These are phyloP conservation scores for Leistus spinibarbis DNA, from an alignment of 2,888 invertebrate species.

Conservation along the genomic window DNA sequence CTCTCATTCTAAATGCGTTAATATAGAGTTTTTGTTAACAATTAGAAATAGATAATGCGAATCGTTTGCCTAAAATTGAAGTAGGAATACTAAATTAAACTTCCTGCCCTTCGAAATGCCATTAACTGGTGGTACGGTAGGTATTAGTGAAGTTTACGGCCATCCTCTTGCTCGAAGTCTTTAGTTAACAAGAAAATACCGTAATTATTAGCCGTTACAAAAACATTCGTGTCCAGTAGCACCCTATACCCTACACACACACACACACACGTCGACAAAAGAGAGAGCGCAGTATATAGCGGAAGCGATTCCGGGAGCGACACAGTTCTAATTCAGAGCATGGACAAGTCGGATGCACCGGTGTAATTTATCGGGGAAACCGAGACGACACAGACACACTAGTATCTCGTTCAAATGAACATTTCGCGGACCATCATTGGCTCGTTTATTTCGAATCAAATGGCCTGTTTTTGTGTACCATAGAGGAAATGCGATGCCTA, in stretches of 20 bases:
- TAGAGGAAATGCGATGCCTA: not conserved
- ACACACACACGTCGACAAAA: too few species aligned
- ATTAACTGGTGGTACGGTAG: not conserved
- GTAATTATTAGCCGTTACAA: conserved; percentile 34
- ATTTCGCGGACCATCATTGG: conserved; percentile 52
- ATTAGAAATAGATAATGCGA: too few species aligned
- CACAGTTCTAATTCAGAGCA: conserved; percentile 23
- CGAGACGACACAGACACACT: conserved; percentile 23
- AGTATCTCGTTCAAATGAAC: conserved; percentile 49
- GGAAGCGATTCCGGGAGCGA: not conserved
- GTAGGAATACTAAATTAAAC: not conserved
- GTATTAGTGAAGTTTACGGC: not conserved
- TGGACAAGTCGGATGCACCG: conserved; percentile 35
- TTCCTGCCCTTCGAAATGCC: not conserved
- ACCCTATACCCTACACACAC: not conserved
- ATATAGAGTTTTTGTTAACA: too few species aligned
- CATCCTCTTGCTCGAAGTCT: not conserved
- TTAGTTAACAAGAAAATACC: conserved; percentile 34
- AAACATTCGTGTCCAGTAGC: conserved; percentile 15
- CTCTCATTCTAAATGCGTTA: too few species aligned
- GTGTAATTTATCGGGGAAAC: conserved; percentile 17
- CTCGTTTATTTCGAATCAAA: conserved; percentile 51
- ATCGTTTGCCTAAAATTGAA: too few species aligned
- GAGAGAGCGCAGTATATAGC: too few species aligned
- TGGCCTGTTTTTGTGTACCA: conserved; percentile 47